Evolutionary conservation across 1,140 invertebrate genomes (phyloP).

Genomic region (Holcopasites calliopsidis): DNA sequence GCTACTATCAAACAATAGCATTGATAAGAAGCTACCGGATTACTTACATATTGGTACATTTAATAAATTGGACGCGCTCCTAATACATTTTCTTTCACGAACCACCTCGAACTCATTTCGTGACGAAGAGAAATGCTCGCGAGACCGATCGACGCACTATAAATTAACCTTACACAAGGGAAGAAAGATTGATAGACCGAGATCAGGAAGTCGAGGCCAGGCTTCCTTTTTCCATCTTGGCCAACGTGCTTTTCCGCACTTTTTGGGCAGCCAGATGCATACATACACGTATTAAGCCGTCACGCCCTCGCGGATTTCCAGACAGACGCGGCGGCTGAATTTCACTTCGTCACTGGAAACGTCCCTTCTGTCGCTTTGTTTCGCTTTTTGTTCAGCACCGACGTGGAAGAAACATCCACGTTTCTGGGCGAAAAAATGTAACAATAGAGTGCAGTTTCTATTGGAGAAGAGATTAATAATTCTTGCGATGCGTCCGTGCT

Average conservation of each 20-base stretch:
- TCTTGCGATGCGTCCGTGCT: slow-evolving; percentile 3
- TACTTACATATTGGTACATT: too few species aligned
- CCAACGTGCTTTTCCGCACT: neutral
- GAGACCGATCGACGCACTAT: slow-evolving; percentile 46
- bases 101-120: neutral
- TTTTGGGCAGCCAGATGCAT: slow-evolving; percentile 5
- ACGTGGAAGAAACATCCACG: slow-evolving; percentile 14
- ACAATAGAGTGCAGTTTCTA: slow-evolving; percentile 11
- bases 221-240: slow-evolving; percentile 2
- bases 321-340: slow-evolving; percentile 19
- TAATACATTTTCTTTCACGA: slow-evolving; percentile 32
- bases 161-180: slow-evolving; percentile 54
- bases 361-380: slow-evolving; percentile 38
- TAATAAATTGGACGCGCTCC: neutral
- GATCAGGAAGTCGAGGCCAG: slow-evolving; percentile 28
- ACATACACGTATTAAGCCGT: neutral
- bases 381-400: slow-evolving; percentile 3
- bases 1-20: too few species aligned
- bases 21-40: too few species aligned
- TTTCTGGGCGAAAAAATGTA: slow-evolving; percentile 6
- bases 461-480: slow-evolving; percentile 50
- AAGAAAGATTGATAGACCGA: slow-evolving; percentile 42
- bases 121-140: neutral
- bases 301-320: too few species aligned
- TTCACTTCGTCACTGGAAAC: slow-evolving; percentile 34